Evolutionary conservation across 1,140 invertebrate genomes (phyloP), one percentile per base, ranked within the genome.

Genomic region (Manduca sexta): DNA sequence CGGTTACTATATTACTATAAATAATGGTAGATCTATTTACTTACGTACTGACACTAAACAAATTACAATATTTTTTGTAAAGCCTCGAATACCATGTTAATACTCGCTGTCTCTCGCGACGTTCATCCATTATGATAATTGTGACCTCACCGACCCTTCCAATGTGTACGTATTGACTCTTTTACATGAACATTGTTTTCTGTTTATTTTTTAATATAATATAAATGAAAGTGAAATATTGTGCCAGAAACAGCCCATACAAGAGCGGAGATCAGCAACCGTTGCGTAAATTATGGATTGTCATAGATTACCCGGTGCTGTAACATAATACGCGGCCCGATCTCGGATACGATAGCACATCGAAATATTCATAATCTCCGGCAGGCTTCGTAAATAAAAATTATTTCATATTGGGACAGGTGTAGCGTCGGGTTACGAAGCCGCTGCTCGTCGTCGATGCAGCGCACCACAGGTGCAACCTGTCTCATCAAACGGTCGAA

Each of bases 381-480:
- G 75, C 70, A 76, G 74, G 72, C 68, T 72, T 56, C 67, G 74
- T 84, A 80, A 78, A 83, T 77, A 80, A 82, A 80, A 82, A 81
- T 73, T 78, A 80, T 80, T 74, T 77, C 61, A 63, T 77, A 72
- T 61, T 59, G 52, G 60, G 79, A 80, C 79, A 83, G 79, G 75
- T 83, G 79, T 54, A 63, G 75, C 66, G 66, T 81, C 68, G 56
- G 70, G 77, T 81, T 81, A 81, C 81, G 68, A 43, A 56, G 44
- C 51, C 54, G 49, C n/a, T 18, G 44, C 17, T 38, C 14, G 37
- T 41, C 37, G 51, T 13, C 46, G 38, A 7, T 15, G 40, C 39
- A 15, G 26, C 41, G 21, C 31, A 39, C 39, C 26, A 60, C 67
- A 71, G 63, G 62, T 75, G 71, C 69, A 70, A 45, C 62, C 60